Evolutionary conservation across 2,797 vertebrate species (phyloP), one percentile per base, ranked within the genome.

Genomic region (Taeniopygia guttata): DNA sequence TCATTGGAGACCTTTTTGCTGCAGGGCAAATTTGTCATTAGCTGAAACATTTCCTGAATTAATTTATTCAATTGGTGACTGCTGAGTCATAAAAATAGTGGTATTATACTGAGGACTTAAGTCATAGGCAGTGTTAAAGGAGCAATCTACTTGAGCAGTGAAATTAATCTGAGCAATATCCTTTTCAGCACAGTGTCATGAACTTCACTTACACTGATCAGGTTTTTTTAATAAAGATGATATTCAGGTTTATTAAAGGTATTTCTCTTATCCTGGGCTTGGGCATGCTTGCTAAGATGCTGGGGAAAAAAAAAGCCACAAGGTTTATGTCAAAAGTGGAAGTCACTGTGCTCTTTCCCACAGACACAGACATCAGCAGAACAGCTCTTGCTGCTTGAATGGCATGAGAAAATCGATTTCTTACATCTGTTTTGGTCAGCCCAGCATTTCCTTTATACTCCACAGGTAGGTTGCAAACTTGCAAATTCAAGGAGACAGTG

Each of bases 401-500:
- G 63, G 34, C 59, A 49, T 4, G 32, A 84, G 34, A 45, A 84
- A 89, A 90, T 75, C 19, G 23, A n/a, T 54, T 48, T 54, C 48
- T 91, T 72, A 2, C 32, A 60, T n/a, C 55, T 64, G 48, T 45
- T 90, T 79, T n/a, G 49, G 74, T 52, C 83, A 70, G 74, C 30
- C 80, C 42, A 76, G 67, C 42, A 9, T 74, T 94, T 90, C 80
- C n/a, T 76, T 90, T 86, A 43, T 54, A 49, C 34, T 70, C 67
- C 63, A 64, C 74, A 94, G 70, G 87, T 77, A 84, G 56, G 43
- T 34, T 83, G 49, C 56, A 84, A 76, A 96, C 62, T 72, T 86
- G 73, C 73, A 90, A 91, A 94, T 91, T 52, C 66, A 84, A 22
- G 45, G 85, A 94, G 85, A 45, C 55, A 60, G 83, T 81, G 87